Evolutionary conservation across 35 echinoderm and acorn worm genomes (phyloP), one percentile per base, ranked within the genome.

Genomic region (Ptychodera flava): DNA sequence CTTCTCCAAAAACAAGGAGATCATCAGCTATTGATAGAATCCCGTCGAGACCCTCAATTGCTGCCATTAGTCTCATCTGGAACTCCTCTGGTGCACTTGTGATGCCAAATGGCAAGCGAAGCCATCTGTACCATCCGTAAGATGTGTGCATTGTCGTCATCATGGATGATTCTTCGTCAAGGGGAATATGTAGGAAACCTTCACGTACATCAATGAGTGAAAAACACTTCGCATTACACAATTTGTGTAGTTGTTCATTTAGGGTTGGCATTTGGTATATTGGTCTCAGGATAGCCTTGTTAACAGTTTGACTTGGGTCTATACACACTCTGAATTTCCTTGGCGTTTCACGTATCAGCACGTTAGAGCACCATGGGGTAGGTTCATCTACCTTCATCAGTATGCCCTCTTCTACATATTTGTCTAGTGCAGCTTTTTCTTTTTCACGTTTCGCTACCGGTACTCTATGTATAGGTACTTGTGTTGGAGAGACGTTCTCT

Each of bases 41-140:
- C 33, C 90, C 90, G 16, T 76, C 1, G 34, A 91, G 75, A 22
- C 77, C 85, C 53, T 88, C 85, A 29, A 82, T 88, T 34, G 84
- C 78, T 37, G 87, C 90, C 30, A 87, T 79, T 29, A 87, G 85
- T 76, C 85, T 35, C 84, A 85, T 76, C 79, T 97, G 95, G 83
- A 85, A 93, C 30, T 93, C 86, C 78, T 97, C 89, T 0, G 86
- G 91, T 1, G 83, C 90, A 85, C 86, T 89, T 30, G 93, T 92
- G 15, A 97, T 91, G 0, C 92, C 95, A 88, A 97, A 93, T 35
- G 86, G 92, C 29, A 97, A 87, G 1, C 92, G 45, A 1, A 91
- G 31, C 84, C 92, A 97, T 84, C 91, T 30, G 28, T 93, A 97
- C 16, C 94, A 36, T 15, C 91, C 91, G 35, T 81, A 16, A 34